Conservation (phyloP, 2,113 vertebrate species). For the Scomber colias region DNA sequence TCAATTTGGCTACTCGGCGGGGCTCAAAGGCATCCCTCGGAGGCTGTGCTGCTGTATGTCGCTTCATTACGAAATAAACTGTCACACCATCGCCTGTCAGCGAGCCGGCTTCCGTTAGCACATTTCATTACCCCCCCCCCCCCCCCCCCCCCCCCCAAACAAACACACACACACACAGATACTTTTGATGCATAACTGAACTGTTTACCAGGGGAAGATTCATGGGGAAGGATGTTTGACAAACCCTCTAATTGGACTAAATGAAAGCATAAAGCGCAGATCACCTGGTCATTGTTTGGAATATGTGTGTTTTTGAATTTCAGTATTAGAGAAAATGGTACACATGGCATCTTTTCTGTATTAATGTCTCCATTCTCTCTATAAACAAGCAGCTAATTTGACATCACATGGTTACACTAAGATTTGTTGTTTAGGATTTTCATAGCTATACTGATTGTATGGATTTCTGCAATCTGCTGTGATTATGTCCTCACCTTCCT, state of each 20-base stretch:
- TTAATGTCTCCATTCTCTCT: conserved; percentile 13
- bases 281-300: background rate
- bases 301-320: background rate
- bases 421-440: background rate
- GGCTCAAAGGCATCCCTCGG: background rate
- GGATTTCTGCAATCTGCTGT: conserved; percentile 28
- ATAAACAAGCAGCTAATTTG: conserved; percentile 15
- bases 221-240: conserved; percentile 25
- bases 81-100: conserved; percentile 2
- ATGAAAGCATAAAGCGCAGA: conserved; percentile 9
- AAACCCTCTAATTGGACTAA: conserved; percentile 26
- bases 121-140: conserved; percentile 22
- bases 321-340: conserved; percentile 12
- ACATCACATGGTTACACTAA: background rate
- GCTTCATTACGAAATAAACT: conserved; percentile 36
- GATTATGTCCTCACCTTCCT: conserved; percentile 24
- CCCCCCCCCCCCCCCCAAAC: background rate
- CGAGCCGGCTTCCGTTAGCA: conserved; percentile 7
- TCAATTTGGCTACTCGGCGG: conserved; percentile 23
- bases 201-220: conserved; percentile 29
- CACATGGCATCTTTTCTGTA: background rate
- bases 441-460: background rate
- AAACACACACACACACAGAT: background rate
- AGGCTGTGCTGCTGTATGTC: conserved; percentile 3
- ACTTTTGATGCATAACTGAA: conserved; percentile 33